Evolutionary conservation across 2,888 invertebrate species (phyloP), one percentile per base, ranked within the genome.

Genomic region (Camptogramma bilineatum): DNA sequence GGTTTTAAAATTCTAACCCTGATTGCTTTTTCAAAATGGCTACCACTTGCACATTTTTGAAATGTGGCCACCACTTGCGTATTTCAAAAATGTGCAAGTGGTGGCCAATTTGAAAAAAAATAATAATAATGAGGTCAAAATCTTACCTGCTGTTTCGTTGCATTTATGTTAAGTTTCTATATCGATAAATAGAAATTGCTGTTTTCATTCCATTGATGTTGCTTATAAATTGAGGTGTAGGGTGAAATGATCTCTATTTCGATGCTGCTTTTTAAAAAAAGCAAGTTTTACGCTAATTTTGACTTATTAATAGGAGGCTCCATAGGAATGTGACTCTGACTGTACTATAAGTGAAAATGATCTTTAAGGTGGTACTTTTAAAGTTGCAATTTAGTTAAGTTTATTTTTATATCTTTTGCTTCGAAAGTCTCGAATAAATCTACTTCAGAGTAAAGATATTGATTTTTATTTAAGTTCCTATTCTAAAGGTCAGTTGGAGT

Each of bases 401-500:
- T 16, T 58, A 17, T 55, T 61, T 50, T 53, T 39, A 42, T 34
- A 52, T 48, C 4, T 42, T 21, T 48, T 52, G 46, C 19, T 65
- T 54, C 52, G 56, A 54, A 31, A 28, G 59, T 46, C 42, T 67
- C 62, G 53, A 76, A 76, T 76, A 75, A 73, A 74, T 28, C n/a
- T 17, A 17, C 52, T 47, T 70, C 53, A 50, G 52, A 19, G 13
- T 39, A 31, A 9, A 13, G 2, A 13, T 39, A 39, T 39, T 39
- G 34, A 39, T 39, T 39, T 39, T 39, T 39, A 39, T 39, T 39
- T 39, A 39, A 79, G 75, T 72, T 58, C 39, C 56, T 46, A 47
- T 51, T 60, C 53, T 52, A 19, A 66, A 68, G 65, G 64, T 58
- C 52, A 69, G 79, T 82, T 82, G 80, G 82, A 81, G 83, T 80